Evolutionary conservation across 92 coral and sea anemone genomes (phyloP), one percentile per base, ranked within the genome.

Genomic region (Phenganax subtilis): DNA sequence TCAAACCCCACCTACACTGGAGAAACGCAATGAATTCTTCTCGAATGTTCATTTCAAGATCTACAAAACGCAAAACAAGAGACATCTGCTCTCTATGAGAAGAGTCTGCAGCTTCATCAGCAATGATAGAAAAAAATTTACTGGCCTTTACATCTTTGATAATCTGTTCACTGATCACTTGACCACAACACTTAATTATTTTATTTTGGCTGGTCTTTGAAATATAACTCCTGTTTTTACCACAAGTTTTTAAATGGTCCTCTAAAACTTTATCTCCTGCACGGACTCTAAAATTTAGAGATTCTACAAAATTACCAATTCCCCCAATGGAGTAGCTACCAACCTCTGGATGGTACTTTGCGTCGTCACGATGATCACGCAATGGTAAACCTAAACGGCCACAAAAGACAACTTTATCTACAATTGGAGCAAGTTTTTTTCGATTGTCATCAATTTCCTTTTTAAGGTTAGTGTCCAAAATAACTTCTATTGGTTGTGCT

Each of bases 261-360:
- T 61, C 75, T 27, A 80, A 37, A 80, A 63, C 57, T n/a, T 55
- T 80, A 17, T 80, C 74, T 12, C 83, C 83, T 7, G 83, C 83
- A 10, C 75, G 30, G 51, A 80, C 83, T 11, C 83, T 61, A 80
- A 80, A 80, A 80, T 80, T 58, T 0, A 80, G 83, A 15, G 60
- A 27, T 80, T 73, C 1, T 31, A 20, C 37, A 80, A 80, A 16
- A 60, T 80, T 44, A 53, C 75, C 6, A 27, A 53, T 0, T 56
- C 75, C 12, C 75, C 75, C n/a, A 71, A 12, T 29, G 1, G 44
- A 71, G 7, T 71, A 71, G 7, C 54, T 29, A 9, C 75, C 75
- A 71, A 71, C 54, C n/a, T 71, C 75, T 1, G 75, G 54, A 28
- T 71, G 51, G n/a, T 71, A 71, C 17, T 71, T 71, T n/a, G 75